phyloP scores from a whole-genome alignment of 2,888 invertebrate species.

The Temnothorax unifasciatus region DNA sequence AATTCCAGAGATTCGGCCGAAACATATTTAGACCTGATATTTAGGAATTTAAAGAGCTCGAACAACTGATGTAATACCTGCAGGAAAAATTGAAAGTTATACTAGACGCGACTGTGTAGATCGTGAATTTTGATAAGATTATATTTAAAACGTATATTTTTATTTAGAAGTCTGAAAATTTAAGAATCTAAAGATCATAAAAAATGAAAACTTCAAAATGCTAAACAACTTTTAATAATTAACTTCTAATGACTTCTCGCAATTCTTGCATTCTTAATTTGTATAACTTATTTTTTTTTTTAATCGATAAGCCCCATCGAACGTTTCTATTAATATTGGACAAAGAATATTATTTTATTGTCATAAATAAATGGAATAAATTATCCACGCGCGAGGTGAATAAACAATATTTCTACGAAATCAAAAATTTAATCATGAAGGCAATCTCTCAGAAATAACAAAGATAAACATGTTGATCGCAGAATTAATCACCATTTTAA shows the following conservation, averaged over 20 bases:
- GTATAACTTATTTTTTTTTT: not conserved
- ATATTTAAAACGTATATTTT: not conserved
- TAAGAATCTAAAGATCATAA: not conserved
- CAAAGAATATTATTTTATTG: not conserved
- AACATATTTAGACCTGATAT: not conserved
- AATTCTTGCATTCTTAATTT: not conserved
- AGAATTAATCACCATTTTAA: not conserved
- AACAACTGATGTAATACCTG: not conserved
- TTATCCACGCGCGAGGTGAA: not conserved
- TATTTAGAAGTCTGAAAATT: not conserved
- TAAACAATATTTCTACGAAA: conserved; percentile 1
- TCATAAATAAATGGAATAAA: not conserved
- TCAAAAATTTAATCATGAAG: not conserved
- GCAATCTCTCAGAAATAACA: not conserved
- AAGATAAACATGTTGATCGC: not conserved
- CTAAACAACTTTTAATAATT: not conserved
- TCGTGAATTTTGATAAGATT: not conserved
- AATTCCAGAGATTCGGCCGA: not conserved
- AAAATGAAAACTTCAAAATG: not conserved
- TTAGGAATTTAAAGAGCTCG: not conserved
- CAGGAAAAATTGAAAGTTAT: not conserved
- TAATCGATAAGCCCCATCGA: not conserved
- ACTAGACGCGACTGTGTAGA: not conserved
- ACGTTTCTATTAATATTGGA: not conserved
- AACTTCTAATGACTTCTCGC: not conserved